Evolutionary conservation across 2,888 invertebrate species (phyloP), one percentile per base, ranked within the genome.

Genomic region (Tetrapedia diversipes): DNA sequence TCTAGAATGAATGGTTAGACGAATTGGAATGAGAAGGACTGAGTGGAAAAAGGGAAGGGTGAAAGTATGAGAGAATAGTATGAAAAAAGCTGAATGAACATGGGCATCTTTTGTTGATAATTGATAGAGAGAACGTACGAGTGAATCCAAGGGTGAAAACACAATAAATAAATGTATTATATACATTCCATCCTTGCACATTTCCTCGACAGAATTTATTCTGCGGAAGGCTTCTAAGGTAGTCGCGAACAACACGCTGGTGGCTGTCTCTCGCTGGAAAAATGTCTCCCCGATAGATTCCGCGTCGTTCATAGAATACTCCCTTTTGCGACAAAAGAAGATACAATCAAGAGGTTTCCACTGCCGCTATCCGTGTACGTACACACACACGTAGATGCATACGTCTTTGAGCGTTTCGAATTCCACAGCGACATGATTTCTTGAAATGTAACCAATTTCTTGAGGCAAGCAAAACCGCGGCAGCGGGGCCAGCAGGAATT

Each of bases 281-380:
- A 74, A 60, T 73, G 60, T 73, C 60, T 24, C 29, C 53, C 27
- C 60, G 54, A 73, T 73, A 60, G 54, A 56, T 49, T 73, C 66
- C 24, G 54, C 4, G 16, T 29, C 19, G 66, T 72, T 72, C 59
- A 29, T 49, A 43, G 57, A 60, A 76, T 61, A 73, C 53, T 66
- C 41, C 24, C 56, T 56, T 76, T 76, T 73, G 66, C 49, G 43
- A 67, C 74, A 56, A 56, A 73, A 60, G 74, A n/a, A 49, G 75
- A 76, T 51, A 67, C 60, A 73, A 61, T 67, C 60, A 61, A 37
- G 24, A 37, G 67, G 45, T 49, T 47, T 37, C n/a, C 16, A 6
- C 19, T 32, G 45, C n/a, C 14, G 10, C 32, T 6, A 14, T 29
- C 8, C 19, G n/a, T n/a, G n/a, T n/a, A n/a, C n/a, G n/a, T n/a